Base-by-base conservation (phyloP, 2,113 vertebrate genomes). In the Calonectris borealis region DNA sequence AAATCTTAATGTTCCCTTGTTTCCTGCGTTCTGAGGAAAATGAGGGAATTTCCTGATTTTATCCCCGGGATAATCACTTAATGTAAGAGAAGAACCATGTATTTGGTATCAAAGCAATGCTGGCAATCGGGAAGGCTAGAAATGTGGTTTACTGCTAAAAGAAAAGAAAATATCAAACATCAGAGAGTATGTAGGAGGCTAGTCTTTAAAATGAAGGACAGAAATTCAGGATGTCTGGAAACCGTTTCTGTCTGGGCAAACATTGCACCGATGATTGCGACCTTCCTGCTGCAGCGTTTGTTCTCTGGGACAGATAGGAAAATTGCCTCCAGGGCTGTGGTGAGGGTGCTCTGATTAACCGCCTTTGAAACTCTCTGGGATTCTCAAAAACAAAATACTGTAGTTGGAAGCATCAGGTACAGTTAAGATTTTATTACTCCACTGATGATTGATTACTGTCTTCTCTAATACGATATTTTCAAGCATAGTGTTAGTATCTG, bases 1-100 rank as follows among this genome's bases (percentile, higher is more conserved):
- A 97, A 97, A 97, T 94, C 94, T 96, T 96, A 96, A 96, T 96
- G 97, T 93, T 94, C 85, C 71, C 87, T 96, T 95, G 91, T 97
- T 97, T 98, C 91, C 84, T 92, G 46, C 2, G 5, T 93, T 94
- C 88, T 93, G 91, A 96, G 87, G 95, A 96, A 97, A 97, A 97
- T 80, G 80, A 89, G 86, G 87, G 91, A 96, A 94, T 86, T 96
- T 96, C 93, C 85, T 89, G 90, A 52, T 90, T 95, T 93, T 94
- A 85, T 96, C 92, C 93, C 27, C 27, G 49, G 80, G 91, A 97
- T 92, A 97, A 96, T 97, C 93, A 94, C 83, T 87, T 86, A 85
- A 88, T 90, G 66, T 91, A 81, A 93, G 72, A 96, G 51, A 84
- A 70, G 58, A 73, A 58, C 36, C 70, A 61, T 90, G 70, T 79